A percentile compares a stretch with the other conserved stretches of the same genome.
Conservation (phyloP, 2,888 invertebrate genomes). For the Lithophane ornitopus region DNA sequence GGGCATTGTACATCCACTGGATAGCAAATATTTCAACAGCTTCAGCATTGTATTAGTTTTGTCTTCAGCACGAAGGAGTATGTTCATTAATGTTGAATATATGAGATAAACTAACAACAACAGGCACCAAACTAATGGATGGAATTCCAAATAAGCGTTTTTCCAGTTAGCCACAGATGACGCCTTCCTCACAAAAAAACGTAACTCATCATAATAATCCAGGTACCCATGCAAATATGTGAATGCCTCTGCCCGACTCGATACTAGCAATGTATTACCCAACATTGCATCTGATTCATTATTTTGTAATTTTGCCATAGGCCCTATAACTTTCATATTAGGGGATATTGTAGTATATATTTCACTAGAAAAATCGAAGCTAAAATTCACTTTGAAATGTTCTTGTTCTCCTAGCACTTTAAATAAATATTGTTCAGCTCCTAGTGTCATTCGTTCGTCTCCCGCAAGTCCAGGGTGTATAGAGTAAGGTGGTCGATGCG, state of each 20-base stretch:
- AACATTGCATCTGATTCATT: constrained; percentile 52
- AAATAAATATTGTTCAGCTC: constrained; percentile 58
- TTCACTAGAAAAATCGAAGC: constrained; percentile 14
- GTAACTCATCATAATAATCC: constrained; percentile 53
- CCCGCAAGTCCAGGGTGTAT: constrained; percentile 43
- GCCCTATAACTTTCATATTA: constrained; percentile 37
- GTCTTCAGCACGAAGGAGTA: constrained; percentile 42
- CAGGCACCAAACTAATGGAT: constrained; percentile 46
- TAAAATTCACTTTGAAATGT: constrained; percentile 51
- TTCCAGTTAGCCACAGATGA: constrained; percentile 52
- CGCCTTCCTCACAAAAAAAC: constrained; percentile 48
- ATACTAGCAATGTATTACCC: constrained; percentile 35
- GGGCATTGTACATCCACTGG: constrained; percentile 37
- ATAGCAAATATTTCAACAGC: constrained; percentile 40
- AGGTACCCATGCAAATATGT: constrained; percentile 52
- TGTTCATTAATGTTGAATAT: constrained; percentile 41
- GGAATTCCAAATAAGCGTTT: constrained; percentile 62
- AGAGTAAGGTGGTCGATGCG: constrained; percentile 52
- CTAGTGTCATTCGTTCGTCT: constrained; percentile 25
- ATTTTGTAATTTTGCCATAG: constrained; percentile 38
- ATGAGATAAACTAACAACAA: constrained; percentile 33
- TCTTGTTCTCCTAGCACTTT: constrained; percentile 50
- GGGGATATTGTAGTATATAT: constrained; percentile 11
- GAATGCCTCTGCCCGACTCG: constrained; percentile 36
- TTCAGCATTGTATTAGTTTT: constrained; percentile 48